phyloP scores from a whole-genome alignment of 2,113 vertebrate species.

The Corynorhinus townsendii region DNA sequence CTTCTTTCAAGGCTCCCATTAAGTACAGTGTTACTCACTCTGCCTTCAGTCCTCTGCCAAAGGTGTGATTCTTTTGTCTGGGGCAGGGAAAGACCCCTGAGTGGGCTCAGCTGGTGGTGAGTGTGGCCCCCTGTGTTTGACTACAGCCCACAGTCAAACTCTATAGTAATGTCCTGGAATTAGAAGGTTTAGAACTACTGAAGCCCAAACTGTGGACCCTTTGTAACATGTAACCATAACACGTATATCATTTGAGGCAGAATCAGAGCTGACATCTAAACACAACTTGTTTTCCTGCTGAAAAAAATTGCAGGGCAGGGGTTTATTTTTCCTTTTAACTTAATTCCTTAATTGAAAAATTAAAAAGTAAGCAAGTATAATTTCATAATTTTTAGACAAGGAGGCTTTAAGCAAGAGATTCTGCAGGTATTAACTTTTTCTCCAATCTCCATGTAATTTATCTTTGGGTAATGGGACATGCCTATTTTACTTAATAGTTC shows the following conservation, averaged over 20 bases:
- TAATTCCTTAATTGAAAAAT: background rate
- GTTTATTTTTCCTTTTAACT: background rate
- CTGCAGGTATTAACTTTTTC: background rate
- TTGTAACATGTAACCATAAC: background rate
- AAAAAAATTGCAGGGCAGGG: background rate
- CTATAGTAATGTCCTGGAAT: too few relatives aligned
- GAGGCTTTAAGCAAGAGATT: background rate
- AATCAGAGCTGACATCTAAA: background rate
- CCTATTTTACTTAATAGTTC: background rate
- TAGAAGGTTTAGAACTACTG: background rate
- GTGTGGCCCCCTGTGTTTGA: too few relatives aligned
- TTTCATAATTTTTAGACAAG: conserved; percentile 3
- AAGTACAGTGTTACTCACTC: conserved; percentile 2
- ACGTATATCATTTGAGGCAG: background rate
- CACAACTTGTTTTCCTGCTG: background rate
- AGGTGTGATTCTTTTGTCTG: conserved; percentile 1
- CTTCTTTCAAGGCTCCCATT: conserved; percentile 23
- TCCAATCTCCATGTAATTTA: background rate
- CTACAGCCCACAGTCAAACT: background rate
- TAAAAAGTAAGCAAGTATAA: background rate
- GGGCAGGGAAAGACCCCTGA: background rate
- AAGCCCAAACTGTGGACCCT: background rate
- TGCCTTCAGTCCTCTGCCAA: background rate
- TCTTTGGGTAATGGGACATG: background rate
- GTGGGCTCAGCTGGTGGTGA: background rate